These are phyloP conservation scores for Thamnophis elegans DNA, from an alignment of 2,797 vertebrate genomes.

Conservation along the genomic window DNA sequence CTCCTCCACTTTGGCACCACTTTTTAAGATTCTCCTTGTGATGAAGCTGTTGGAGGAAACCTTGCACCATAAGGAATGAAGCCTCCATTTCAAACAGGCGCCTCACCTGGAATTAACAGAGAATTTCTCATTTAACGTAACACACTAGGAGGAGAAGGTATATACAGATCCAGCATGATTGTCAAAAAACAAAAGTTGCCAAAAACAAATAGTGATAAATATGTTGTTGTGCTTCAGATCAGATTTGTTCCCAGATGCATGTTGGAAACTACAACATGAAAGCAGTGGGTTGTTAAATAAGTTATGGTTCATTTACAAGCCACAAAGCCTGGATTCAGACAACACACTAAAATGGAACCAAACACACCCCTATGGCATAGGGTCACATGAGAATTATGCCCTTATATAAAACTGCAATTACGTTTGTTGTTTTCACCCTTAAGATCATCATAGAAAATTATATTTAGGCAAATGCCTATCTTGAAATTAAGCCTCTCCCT, in stretches of 20 bases:
- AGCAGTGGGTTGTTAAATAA: not conserved
- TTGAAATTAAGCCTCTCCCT: not conserved
- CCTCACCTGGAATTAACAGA: conserved; percentile 14
- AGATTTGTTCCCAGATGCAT: not conserved
- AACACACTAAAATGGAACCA: not conserved
- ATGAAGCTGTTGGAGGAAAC: conserved; percentile 45
- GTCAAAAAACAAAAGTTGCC: not conserved
- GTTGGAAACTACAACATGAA: not conserved
- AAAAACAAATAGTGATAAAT: conserved; percentile 11
- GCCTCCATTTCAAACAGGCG: conserved; percentile 4
- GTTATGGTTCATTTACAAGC: not conserved
- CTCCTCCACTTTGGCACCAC: conserved; percentile 50
- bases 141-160: not conserved
- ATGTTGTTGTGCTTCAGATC: not conserved
- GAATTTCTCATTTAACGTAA: conserved; percentile 29
- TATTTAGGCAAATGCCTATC: not conserved
- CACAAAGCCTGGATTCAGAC: not conserved
- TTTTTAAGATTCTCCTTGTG: conserved; percentile 41
- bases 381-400: not conserved
- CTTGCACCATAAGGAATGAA: conserved; percentile 42
- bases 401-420: not conserved
- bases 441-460: not conserved
- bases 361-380: not conserved
- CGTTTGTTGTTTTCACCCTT: not conserved
- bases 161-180: not conserved